phyloP scores from a whole-genome alignment of 2,888 invertebrate genomes.

The Harpalus rufipes region DNA sequence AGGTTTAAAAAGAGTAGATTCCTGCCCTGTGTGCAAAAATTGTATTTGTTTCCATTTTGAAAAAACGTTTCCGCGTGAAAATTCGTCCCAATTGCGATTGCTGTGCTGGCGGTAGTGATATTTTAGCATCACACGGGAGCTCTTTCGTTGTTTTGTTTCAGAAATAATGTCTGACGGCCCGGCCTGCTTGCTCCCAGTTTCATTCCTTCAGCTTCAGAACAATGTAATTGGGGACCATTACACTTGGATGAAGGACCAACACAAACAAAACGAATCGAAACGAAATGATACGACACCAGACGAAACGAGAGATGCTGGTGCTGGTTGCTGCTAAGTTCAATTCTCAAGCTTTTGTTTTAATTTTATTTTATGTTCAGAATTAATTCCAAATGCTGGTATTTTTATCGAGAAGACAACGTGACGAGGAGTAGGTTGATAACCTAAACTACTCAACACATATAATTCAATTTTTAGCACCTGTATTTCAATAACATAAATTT shows the following conservation, averaged over 20 bases:
- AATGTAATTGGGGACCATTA: conserved; percentile 51
- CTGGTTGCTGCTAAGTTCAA: background rate
- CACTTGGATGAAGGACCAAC: background rate
- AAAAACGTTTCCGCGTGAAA: background rate
- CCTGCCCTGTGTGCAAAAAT: background rate
- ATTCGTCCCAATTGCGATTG: conserved; percentile 1
- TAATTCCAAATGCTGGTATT: too few relatives aligned
- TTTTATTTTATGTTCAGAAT: background rate
- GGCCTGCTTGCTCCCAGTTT: conserved; percentile 33
- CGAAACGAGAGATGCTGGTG: background rate
- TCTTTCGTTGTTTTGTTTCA: conserved; percentile 54
- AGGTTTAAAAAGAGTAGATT: background rate
- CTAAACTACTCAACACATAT: too few relatives aligned
- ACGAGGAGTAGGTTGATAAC: too few relatives aligned
- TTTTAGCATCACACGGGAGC: conserved; percentile 45
- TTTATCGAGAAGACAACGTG: too few relatives aligned
- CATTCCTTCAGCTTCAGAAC: conserved; percentile 58
- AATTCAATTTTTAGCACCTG: too few relatives aligned
- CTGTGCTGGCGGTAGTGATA: conserved; percentile 5
- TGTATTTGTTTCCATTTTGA: background rate
- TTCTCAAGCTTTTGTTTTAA: conserved; percentile 27
- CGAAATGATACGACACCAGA: conserved; percentile 45
- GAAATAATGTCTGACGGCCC: conserved; percentile 25
- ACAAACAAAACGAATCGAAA: conserved; percentile 45
- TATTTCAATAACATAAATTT: too few relatives aligned